Evolutionary conservation across 53 echinoderm and acorn worm genomes (phyloP).

Genomic region (Hippasteria phrygiana): DNA sequence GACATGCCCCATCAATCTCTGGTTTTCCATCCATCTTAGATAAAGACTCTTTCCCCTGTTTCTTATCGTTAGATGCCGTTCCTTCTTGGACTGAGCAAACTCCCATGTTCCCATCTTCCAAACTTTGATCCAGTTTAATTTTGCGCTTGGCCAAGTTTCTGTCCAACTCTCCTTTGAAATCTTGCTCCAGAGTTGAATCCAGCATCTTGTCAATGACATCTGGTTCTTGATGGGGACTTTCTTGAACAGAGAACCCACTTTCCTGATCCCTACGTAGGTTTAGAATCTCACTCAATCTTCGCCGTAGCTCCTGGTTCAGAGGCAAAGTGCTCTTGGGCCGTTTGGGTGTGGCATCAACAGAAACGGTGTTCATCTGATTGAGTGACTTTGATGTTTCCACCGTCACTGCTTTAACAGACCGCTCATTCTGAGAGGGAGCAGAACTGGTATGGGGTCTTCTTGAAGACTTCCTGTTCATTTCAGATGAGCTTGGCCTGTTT

Average conservation of each 20-base stretch:
- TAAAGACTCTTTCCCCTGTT: background rate
- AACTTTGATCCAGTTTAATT: conserved; percentile 18
- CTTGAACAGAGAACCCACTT: background rate
- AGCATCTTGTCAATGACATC: conserved; percentile 37
- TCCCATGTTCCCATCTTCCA: background rate
- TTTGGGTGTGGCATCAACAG: background rate
- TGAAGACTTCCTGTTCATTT: conserved; percentile 1
- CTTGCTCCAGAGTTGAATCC: conserved; percentile 23
- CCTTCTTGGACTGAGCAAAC: background rate
- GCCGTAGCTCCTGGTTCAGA: conserved; percentile 23
- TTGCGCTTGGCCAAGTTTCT: conserved; percentile 24
- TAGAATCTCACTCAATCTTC: conserved; percentile 29
- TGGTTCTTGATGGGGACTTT: background rate
- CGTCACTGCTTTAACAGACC: background rate
- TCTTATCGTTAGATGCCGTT: background rate
- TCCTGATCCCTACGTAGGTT: background rate
- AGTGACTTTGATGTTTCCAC: background rate
- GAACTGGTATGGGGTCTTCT: background rate
- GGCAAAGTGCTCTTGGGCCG: conserved; percentile 25
- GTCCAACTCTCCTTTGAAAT: conserved; percentile 46
- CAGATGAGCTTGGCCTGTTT: background rate
- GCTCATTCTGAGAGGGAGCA: background rate
- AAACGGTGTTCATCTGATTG: background rate
- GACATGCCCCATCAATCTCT: background rate
- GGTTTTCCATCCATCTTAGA: background rate